Conservation (phyloP, 1,140 invertebrate species). For the Drosophila watanabei region DNA sequence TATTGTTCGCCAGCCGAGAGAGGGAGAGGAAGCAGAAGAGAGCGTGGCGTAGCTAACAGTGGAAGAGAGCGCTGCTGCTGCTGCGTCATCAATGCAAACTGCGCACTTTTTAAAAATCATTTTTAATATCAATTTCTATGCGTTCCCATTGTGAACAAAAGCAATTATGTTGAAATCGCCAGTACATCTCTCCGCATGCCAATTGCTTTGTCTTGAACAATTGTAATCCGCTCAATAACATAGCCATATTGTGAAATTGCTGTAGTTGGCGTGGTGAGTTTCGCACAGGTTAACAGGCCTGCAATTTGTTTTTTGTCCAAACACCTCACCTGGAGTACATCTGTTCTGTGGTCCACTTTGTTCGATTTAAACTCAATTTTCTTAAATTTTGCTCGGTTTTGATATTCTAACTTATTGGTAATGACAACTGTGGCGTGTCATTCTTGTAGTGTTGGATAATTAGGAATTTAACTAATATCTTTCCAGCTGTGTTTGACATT, state of each 20-base stretch:
- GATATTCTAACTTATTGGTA: constrained; percentile 12
- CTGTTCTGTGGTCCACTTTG: constrained; percentile 15
- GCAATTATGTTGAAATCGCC: constrained; percentile 32
- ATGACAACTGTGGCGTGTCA: not conserved
- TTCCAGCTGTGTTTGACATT: not conserved
- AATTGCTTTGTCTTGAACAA: constrained; percentile 44
- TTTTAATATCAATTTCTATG: constrained; percentile 56
- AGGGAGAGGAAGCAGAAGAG: constrained; percentile 22
- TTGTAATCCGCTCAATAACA: constrained; percentile 27
- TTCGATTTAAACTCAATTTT: constrained; percentile 8
- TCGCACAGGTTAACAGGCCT: constrained; percentile 61
- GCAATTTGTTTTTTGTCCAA: constrained; percentile 38
- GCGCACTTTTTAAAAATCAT: constrained; percentile 66
- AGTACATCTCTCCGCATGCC: constrained; percentile 19
- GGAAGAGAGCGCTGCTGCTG: constrained; percentile 59
- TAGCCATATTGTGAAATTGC: constrained; percentile 54
- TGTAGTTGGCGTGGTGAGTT: constrained; percentile 60
- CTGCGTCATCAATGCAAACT: constrained; percentile 83
- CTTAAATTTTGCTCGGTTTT: not conserved
- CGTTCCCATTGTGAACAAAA: constrained; percentile 29
- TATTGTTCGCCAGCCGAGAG: constrained; percentile 57
- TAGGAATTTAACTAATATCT: not conserved
- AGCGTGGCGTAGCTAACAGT: constrained; percentile 42
- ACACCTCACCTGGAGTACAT: constrained; percentile 17
- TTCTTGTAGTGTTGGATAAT: not conserved